Conservation (phyloP, 2,113 vertebrate species). For the Amphiprion percula region DNA sequence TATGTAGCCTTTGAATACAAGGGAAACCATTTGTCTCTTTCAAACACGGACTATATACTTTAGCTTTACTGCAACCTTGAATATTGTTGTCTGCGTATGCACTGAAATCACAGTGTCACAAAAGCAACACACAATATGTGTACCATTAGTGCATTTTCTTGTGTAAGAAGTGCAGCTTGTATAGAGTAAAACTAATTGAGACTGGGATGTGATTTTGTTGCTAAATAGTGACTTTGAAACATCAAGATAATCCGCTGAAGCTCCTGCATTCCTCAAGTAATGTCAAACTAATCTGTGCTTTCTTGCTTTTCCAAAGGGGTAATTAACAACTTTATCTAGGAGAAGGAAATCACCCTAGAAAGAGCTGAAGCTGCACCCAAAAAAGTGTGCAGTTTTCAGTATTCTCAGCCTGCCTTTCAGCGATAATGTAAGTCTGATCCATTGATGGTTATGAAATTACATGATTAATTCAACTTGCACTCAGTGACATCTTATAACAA, state of each 20-base stretch:
- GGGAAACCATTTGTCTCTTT: slow-evolving; percentile 28
- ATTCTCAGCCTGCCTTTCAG: slow-evolving; percentile 16
- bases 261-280: slow-evolving; percentile 18
- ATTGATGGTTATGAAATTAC: slow-evolving; percentile 13
- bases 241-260: slow-evolving; percentile 13
- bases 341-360: slow-evolving; percentile 28
- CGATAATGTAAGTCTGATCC: slow-evolving; percentile 25
- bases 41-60: slow-evolving; percentile 13
- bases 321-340: slow-evolving; percentile 37
- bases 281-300: slow-evolving; percentile 33
- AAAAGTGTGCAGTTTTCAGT: neutral
- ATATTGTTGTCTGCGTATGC: neutral
- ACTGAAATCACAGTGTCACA: neutral
- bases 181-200: neutral
- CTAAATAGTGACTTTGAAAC: slow-evolving; percentile 18
- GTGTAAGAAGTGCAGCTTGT: neutral
- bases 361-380: slow-evolving; percentile 27
- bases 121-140: neutral
- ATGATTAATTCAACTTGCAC: slow-evolving; percentile 18
- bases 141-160: neutral
- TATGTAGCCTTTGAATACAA: slow-evolving; percentile 40
- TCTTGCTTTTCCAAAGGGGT: slow-evolving; percentile 27
- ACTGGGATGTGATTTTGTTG: neutral
- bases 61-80: slow-evolving; percentile 19
- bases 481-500: neutral